Evolutionary conservation across 2,888 invertebrate species (phyloP).

Genomic region (Yponomeuta cagnagella): DNA sequence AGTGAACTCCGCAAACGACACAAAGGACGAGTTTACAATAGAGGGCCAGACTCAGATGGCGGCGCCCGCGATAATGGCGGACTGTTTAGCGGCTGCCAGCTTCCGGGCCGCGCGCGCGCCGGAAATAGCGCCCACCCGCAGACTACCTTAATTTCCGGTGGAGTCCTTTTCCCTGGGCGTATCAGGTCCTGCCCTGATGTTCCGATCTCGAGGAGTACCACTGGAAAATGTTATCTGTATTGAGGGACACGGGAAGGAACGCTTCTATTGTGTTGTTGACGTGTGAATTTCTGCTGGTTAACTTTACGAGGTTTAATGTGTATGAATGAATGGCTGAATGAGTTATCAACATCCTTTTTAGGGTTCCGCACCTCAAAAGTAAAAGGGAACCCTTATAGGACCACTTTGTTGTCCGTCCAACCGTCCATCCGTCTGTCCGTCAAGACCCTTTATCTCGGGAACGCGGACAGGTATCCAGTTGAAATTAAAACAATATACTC

Average conservation of each 20-base stretch:
- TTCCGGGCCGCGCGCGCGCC: conserved; percentile 27
- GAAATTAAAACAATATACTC: too few species aligned
- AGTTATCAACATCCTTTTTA: too few species aligned
- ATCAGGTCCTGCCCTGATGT: conserved; percentile 27
- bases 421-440: too few species aligned
- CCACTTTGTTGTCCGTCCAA: too few species aligned
- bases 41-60: not conserved
- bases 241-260: not conserved
- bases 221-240: not conserved
- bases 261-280: not conserved
- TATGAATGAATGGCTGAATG: too few species aligned
- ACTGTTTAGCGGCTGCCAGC: conserved; percentile 14
- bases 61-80: conserved; percentile 7
- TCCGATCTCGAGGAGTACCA: conserved; percentile 1
- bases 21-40: conserved; percentile 10
- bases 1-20: not conserved
- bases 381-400: too few species aligned
- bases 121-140: conserved; percentile 60
- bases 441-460: too few species aligned
- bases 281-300: not conserved
- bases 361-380: too few species aligned
- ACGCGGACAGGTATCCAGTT: too few species aligned
- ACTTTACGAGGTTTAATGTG: too few species aligned
- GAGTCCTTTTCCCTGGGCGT: conserved; percentile 41
- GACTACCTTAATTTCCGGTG: conserved; percentile 67